phyloP scores from a whole-genome alignment of 2,113 vertebrate species.

The Narcine bancroftii region DNA sequence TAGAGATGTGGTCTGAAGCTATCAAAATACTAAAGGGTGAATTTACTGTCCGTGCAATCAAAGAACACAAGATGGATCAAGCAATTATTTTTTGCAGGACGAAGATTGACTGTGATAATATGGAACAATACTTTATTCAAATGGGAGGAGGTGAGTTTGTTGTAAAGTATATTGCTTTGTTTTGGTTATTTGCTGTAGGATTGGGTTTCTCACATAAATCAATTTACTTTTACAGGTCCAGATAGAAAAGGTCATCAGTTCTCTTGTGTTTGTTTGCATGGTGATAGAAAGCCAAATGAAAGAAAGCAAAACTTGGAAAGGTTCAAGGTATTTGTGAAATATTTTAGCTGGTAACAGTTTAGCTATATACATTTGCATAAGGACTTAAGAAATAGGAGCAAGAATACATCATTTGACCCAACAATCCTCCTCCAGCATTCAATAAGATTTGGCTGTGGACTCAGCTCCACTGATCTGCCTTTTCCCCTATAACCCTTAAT shows the following conservation, averaged over 20 bases:
- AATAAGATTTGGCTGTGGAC: too few relatives aligned
- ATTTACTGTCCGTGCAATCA: conserved; percentile 79
- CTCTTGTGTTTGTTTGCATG: conserved; percentile 94
- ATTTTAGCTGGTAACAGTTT: neutral
- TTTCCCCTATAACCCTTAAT: too few relatives aligned
- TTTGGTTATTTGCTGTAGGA: neutral
- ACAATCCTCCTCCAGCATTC: too few relatives aligned
- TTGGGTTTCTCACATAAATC: conserved; percentile 26
- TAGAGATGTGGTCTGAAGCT: conserved; percentile 97
- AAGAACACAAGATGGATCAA: conserved; percentile 98
- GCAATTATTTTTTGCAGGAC: conserved; percentile 96
- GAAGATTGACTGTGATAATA: conserved; percentile 96
- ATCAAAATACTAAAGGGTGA: conserved; percentile 94
- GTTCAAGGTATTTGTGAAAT: conserved; percentile 72
- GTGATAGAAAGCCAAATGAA: conserved; percentile 91
- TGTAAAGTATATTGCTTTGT: neutral
- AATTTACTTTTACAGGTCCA: conserved; percentile 64
- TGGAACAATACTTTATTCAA: conserved; percentile 92
- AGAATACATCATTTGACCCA: too few relatives aligned
- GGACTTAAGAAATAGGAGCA: too few relatives aligned
- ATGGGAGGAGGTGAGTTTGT: conserved; percentile 79
- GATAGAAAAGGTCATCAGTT: conserved; percentile 86
- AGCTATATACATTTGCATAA: too few relatives aligned
- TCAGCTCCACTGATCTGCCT: too few relatives aligned
- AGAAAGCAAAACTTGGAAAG: conserved; percentile 89